Evolutionary conservation across 1,140 invertebrate genomes (phyloP), one percentile per base, ranked within the genome.

Genomic region (Papilio machaon): DNA sequence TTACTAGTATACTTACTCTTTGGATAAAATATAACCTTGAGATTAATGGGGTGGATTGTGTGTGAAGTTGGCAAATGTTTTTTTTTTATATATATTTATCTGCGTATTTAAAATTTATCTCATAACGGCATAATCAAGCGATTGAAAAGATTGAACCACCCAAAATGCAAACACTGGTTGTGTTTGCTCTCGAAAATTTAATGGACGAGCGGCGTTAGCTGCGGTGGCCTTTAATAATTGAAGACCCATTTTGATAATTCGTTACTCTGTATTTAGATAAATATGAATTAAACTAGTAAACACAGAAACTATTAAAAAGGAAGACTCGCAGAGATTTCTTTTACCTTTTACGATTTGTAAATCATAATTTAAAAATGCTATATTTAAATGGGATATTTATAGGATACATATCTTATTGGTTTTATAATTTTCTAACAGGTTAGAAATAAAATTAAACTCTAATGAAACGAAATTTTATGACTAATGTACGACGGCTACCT

Each of bases 211-310:
- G 30, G 11, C 64, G 30, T 35, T 35, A 38, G 19, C 64, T 15
- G 30, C 30, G 64, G 64, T 35, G 23, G 30, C 64, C 30, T 70
- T 70, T 70, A 70, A 70, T 70, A 70, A 70, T 70, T 70, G 23
- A 70, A 70, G 64, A 38, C 6, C 30, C 3, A 70, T 17, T 38
- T 38, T 17, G 4, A 15, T 17, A 70, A 70, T 38, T 35, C 64
- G 30, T 35, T 70, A 70, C 64, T 70, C 60, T 30, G 60, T 9
- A 10, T 19, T 30, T 10, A 30, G 23, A 9, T 64, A 30, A 64
- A 64, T 23, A 30, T 64, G 4, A 64, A 64, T 5, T 58, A 43
- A 43, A 3, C 38, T 43, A 43, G 4, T 7, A 30, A 43, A 4
- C 38, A 43, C 38, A 43, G 3, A 43, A 43, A 43, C 38, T 43